A percentile compares a stretch with the other conserved stretches of the same genome.
Evolutionary conservation across 2,797 vertebrate species (phyloP).

Genomic region (Lagocephalus sceleratus): DNA sequence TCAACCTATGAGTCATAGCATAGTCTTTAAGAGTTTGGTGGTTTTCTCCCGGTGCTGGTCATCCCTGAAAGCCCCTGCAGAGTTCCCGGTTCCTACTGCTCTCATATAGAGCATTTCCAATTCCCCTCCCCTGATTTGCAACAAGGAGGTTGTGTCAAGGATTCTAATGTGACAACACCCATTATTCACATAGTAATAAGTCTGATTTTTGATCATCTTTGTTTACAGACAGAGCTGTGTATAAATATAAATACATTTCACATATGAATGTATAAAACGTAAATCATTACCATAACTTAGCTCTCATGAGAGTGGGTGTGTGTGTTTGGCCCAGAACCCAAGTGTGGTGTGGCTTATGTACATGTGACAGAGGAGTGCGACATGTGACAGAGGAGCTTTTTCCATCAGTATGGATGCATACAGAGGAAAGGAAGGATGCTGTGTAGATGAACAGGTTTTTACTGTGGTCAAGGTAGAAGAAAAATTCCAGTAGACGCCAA

Average conservation of each 20-base stretch:
- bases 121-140: slow-evolving; percentile 11
- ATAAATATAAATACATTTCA: background rate
- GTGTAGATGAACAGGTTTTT: no score
- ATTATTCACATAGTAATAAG: slow-evolving; percentile 35
- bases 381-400: background rate
- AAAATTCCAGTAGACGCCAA: no score
- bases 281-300: background rate
- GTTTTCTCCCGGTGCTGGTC: slow-evolving; percentile 29
- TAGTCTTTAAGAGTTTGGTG: slow-evolving; percentile 51
- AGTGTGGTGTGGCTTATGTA: background rate
- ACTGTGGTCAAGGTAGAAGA: no score
- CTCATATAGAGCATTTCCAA: slow-evolving; percentile 21
- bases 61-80: slow-evolving; percentile 38
- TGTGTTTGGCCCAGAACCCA: background rate
- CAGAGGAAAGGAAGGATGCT: no score
- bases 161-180: slow-evolving; percentile 26
- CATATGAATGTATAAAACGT: background rate
- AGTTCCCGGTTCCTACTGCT: slow-evolving; percentile 28
- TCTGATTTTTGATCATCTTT: slow-evolving; percentile 3
- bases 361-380: background rate
- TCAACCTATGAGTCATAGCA: slow-evolving; percentile 64
- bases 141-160: slow-evolving; percentile 15
- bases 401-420: background rate
- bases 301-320: background rate
- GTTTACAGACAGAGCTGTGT: slow-evolving; percentile 5